Base-by-base conservation (phyloP, 2,888 invertebrate genomes). In the Amiota communis region DNA sequence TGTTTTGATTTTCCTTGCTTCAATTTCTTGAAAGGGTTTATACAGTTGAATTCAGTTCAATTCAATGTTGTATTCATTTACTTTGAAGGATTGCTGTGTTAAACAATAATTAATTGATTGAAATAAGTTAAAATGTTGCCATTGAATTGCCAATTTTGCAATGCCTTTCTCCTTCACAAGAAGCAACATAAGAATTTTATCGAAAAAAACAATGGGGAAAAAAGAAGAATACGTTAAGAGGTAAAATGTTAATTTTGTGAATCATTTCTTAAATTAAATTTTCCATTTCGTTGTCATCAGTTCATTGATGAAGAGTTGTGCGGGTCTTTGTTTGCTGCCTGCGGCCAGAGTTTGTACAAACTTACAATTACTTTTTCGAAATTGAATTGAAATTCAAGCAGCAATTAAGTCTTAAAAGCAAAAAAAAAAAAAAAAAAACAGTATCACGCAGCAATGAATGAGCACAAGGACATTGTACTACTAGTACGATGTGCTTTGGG, bases 91-190 rank as follows among this genome's bases (percentile, higher is more conserved):
- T 72, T 72, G 72, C 20, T 20, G 80, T 76, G 76, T 78, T 80
- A 81, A 85, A 81, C 81, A 83, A 81, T 83, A 85, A 83, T 83
- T 83, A 83, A 85, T 85, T 85, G 84, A 85, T 83, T 83, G 86
- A 82, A 83, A 78, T 81, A 78, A 75, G 72, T 72, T 73, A 49
- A 73, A 76, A 70, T 72, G 73, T 73, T 73, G 78, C 17, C 65
- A 51, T 15, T 17, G 65, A 36, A 36, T 72, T 71, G 72, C 63
- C 71, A 70, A 64, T 23, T n/a, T 8, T 9, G 20, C 17, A 11
- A 3, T 23, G 6, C 20, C 11, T 2, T 59, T 17, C 12, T 61
- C 23, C 12, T 61, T 17, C 20, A 8, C 61, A 15, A 59, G 23
- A 8, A 20, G 20, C 9, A 59, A 59, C 8, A n/a, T 15, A 57